Evolutionary conservation across 2,797 vertebrate species (phyloP).

Genomic region (Heterohyrax brucei): DNA sequence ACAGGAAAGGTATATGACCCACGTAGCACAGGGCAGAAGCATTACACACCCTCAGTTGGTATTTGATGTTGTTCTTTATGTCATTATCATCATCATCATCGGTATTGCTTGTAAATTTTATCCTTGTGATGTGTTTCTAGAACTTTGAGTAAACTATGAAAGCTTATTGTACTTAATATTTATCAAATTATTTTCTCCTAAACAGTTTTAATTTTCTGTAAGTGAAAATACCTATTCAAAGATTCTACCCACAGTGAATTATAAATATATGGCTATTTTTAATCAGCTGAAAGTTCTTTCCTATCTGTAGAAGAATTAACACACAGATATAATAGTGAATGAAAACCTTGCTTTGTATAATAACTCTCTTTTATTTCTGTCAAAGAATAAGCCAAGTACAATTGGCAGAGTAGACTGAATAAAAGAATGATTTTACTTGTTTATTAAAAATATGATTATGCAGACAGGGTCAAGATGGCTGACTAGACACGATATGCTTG

Average conservation of each 20-base stretch:
- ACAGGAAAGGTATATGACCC: not conserved
- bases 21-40: not conserved
- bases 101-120: not conserved
- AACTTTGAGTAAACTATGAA: not conserved
- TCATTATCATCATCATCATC: not conserved
- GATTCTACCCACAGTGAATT: not conserved
- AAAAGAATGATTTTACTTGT: not conserved
- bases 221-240: not conserved
- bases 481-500: no score
- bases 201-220: conserved; percentile 16
- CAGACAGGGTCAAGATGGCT: no score
- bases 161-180: not conserved
- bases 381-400: conserved; percentile 27
- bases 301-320: not conserved
- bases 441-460: conserved; percentile 15
- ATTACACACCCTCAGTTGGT: not conserved
- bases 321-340: conserved; percentile 15
- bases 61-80: not conserved
- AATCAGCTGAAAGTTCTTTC: not conserved
- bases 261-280: conserved; percentile 29
- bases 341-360: not conserved
- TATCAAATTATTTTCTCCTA: conserved; percentile 20
- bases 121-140: not conserved
- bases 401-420: not conserved
- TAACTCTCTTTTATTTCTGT: conserved; percentile 26